phyloP scores from a whole-genome alignment of 2,797 vertebrate species.

The Orientallactaga sibirica region DNA sequence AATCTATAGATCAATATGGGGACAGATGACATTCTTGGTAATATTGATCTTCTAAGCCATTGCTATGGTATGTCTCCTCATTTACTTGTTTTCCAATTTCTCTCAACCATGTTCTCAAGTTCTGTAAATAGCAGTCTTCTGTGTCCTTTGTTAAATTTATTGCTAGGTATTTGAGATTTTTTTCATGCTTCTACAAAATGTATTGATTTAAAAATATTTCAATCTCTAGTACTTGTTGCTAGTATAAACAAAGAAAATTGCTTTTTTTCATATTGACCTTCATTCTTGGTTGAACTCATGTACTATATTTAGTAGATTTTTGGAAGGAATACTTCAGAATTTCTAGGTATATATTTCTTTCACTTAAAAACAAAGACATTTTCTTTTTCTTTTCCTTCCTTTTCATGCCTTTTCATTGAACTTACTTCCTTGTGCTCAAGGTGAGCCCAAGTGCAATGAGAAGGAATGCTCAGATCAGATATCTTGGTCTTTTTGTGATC shows the following conservation, averaged over 20 bases:
- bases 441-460: not conserved
- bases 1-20: not conserved
- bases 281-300: not conserved
- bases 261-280: slow-evolving; percentile 8
- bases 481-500: not conserved
- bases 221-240: not conserved
- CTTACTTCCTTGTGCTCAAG: not conserved
- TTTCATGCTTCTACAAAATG: not conserved
- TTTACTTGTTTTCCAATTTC: slow-evolving; percentile 51
- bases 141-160: slow-evolving; percentile 45
- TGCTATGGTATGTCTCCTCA: not conserved
- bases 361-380: not conserved
- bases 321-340: not conserved
- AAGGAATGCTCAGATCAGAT: not conserved
- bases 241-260: slow-evolving; percentile 11
- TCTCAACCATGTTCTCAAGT: not conserved
- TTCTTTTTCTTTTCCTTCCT: not conserved
- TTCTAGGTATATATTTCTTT: not conserved
- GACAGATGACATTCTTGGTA: not conserved
- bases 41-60: not conserved
- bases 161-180: slow-evolving; percentile 26
- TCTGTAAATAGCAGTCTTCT: slow-evolving; percentile 2
- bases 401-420: not conserved
- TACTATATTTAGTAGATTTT: not conserved
- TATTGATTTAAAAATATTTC: slow-evolving; percentile 1